Conservation (phyloP, 2,113 vertebrate genomes). For the Noctilio leporinus region DNA sequence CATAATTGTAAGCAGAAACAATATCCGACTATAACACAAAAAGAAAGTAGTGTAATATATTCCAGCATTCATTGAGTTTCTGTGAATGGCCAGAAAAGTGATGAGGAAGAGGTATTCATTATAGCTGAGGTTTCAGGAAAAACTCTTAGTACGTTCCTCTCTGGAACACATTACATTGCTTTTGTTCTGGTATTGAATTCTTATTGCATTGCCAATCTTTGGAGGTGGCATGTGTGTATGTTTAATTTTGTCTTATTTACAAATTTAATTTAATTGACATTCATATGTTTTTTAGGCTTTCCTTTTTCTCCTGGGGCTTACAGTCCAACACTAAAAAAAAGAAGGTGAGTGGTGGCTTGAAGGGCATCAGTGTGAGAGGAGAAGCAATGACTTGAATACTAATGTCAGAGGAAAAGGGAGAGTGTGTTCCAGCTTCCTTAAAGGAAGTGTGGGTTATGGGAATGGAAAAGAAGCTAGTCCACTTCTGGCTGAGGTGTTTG, state of each 20-base stretch:
- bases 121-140: background rate
- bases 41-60: background rate
- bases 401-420: background rate
- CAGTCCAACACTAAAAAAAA: background rate
- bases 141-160: background rate
- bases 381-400: background rate
- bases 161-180: background rate
- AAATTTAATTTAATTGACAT: background rate
- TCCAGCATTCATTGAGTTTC: background rate
- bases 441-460: background rate
- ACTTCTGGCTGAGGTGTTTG: background rate
- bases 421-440: background rate
- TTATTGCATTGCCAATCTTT: conserved; percentile 1
- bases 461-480: background rate
- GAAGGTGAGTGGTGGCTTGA: background rate
- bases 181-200: background rate
- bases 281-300: conserved; percentile 20
- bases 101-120: background rate
- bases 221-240: background rate
- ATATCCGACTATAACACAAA: background rate
- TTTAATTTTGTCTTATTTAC: conserved; percentile 23
- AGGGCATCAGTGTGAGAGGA: background rate
- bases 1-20: conserved; percentile 34
- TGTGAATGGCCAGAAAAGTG: background rate
- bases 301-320: background rate